These are phyloP conservation scores for Halcyon malimbica DNA, from an alignment of 2,113 vertebrate genomes.

Conservation along the genomic window DNA sequence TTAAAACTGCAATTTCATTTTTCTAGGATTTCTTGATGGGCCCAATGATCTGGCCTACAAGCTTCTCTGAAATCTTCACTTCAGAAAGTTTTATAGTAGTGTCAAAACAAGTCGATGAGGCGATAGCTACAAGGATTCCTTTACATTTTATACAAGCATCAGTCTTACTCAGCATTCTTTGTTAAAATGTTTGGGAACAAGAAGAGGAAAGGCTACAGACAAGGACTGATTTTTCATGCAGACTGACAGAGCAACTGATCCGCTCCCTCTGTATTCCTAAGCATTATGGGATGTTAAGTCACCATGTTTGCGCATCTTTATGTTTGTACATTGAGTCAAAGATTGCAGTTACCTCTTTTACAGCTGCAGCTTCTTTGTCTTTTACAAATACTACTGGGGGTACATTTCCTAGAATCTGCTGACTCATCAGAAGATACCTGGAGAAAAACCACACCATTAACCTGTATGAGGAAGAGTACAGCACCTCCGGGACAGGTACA, in stretches of 20 bases:
- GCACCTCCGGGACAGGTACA: background rate
- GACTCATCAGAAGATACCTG: constrained; percentile 82
- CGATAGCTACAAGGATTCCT: background rate
- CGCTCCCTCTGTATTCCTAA: background rate
- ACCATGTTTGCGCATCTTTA: background rate
- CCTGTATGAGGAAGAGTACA: background rate
- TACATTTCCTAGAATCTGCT: constrained; percentile 77
- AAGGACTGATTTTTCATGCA: background rate
- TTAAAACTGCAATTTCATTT: background rate
- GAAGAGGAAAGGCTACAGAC: background rate
- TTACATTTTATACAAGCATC: background rate
- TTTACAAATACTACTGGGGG: constrained; percentile 82
- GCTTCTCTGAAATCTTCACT: background rate
- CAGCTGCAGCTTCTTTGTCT: constrained; percentile 75
- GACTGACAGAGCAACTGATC: background rate
- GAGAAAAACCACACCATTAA: constrained; percentile 4
- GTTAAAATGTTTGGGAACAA: background rate
- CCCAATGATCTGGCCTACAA: background rate
- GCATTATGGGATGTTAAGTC: background rate
- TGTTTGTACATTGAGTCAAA: background rate
- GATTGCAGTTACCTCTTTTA: constrained; percentile 75
- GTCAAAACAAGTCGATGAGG: background rate
- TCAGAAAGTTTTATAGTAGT: background rate
- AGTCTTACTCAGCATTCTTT: background rate
- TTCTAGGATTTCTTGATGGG: background rate